Percentiles rank a stretch among this genome's conserved stretches.
These are phyloP conservation scores for Chironomus tentans DNA, from an alignment of 2,888 invertebrate species.

Conservation along the genomic window DNA sequence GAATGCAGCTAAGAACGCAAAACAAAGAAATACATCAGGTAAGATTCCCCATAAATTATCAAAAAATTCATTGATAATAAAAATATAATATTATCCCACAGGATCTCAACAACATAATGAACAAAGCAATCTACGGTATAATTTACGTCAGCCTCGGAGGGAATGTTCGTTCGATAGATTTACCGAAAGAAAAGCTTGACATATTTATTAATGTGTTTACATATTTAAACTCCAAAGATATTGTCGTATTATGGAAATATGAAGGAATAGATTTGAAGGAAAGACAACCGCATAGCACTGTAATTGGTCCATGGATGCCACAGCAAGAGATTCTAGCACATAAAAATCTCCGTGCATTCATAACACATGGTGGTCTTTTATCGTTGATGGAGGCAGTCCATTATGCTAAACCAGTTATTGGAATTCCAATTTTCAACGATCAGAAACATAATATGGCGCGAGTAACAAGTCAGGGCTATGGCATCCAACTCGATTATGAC, in stretches of 20 bases:
- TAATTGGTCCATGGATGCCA: slow-evolving; percentile 39
- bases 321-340: slow-evolving; percentile 44
- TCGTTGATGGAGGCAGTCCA: slow-evolving; percentile 48
- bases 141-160: slow-evolving; percentile 44
- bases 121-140: slow-evolving; percentile 39
- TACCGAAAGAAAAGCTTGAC: slow-evolving; percentile 38
- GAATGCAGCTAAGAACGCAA: slow-evolving; percentile 5
- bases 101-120: slow-evolving; percentile 32
- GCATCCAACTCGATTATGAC: slow-evolving; percentile 37
- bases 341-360: slow-evolving; percentile 47
- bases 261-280: slow-evolving; percentile 39
- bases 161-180: slow-evolving; percentile 35
- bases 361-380: slow-evolving; percentile 51
- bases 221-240: slow-evolving; percentile 26
- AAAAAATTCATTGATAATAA: background rate
- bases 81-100: background rate
- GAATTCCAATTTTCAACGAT: slow-evolving; percentile 46
- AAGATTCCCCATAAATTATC: background rate
- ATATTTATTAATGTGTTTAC: slow-evolving; percentile 34
- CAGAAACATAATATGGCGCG: slow-evolving; percentile 44
- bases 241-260: slow-evolving; percentile 46
- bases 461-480: slow-evolving; percentile 41
- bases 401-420: slow-evolving; percentile 44
- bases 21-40: slow-evolving; percentile 11
- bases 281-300: slow-evolving; percentile 39